A percentile compares a stretch with the other conserved stretches of the same genome.
Conservation (phyloP, 1,140 invertebrate genomes). For the Aradophagus sp. region DNA sequence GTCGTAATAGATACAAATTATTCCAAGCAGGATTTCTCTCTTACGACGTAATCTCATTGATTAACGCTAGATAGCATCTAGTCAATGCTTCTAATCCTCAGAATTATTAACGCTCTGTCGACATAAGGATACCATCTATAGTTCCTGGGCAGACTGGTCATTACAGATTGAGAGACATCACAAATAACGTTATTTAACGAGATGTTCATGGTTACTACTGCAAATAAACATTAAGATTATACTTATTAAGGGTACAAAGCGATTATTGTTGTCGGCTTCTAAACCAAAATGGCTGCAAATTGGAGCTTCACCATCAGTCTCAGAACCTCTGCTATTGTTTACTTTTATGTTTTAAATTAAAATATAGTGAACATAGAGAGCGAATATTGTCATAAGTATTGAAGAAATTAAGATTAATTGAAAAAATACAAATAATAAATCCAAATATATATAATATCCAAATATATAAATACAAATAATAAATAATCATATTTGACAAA, state of each 20-base stretch:
- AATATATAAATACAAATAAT: too few species aligned
- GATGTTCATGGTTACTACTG: slow-evolving; percentile 16
- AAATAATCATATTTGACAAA: too few species aligned
- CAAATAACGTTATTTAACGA: slow-evolving; percentile 19
- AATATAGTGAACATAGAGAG: too few species aligned
- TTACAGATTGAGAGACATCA: slow-evolving; percentile 28
- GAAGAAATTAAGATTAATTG: too few species aligned
- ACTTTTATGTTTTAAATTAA: too few species aligned
- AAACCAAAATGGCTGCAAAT: too few species aligned
- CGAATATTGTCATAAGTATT: too few species aligned
- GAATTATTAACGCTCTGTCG: slow-evolving; percentile 39
- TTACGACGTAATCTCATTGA: slow-evolving; percentile 30
- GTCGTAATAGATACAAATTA: slow-evolving; percentile 14
- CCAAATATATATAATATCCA: too few species aligned
- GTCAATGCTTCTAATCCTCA: slow-evolving; percentile 37
- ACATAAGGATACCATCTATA: slow-evolving; percentile 15
- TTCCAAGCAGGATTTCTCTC: slow-evolving; percentile 23
- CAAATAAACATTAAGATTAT: slow-evolving; percentile 16
- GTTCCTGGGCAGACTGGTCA: slow-evolving; percentile 14
- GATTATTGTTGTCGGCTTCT: too few species aligned
- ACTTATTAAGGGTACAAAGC: background rate
- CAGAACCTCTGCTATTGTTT: too few species aligned
- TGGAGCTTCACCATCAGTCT: too few species aligned
- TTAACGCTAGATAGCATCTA: slow-evolving; percentile 29
- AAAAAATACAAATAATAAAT: too few species aligned